Evolutionary conservation across 2,888 invertebrate genomes (phyloP), one percentile per base, ranked within the genome.

Genomic region (Carterocephalus palaemon): DNA sequence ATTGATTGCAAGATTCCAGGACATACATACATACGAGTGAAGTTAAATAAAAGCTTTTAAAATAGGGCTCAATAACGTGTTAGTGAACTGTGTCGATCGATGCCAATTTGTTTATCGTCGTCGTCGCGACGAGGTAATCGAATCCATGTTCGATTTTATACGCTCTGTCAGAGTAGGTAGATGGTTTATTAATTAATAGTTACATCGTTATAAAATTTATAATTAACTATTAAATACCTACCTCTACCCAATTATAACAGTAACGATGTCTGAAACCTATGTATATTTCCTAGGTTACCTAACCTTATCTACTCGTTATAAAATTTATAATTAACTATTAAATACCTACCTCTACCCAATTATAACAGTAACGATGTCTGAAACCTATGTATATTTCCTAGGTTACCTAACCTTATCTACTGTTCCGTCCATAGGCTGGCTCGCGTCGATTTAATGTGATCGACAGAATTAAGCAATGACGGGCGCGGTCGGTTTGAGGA

Each of bases 141-240:
- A 34, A 42, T 42, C 26, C 34, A 15, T 15, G 12, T 42, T 28
- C 42, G 34, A 42, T 42, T 42, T 34, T 34, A 42, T 34, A 42
- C 34, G 19, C 19, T 19, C n/a, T 17, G 8, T 8, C n/a, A n/a
- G n/a, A n/a, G 20, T 19, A 34, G 20, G 5, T 22, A 12, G 7
- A 13, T 28, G 3, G 20, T 42, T 19, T 10, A 26, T 7, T n/a
- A n/a, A n/a, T n/a, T n/a, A n/a, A n/a, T n/a, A n/a, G n/a, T n/a
- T n/a, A n/a, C n/a, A n/a, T n/a, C n/a, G 3, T 4, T 3, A 19
- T 19, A 19, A 19, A 19, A 19, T 19, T 19, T 19, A 19, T 19
- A 19, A 19, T 19, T 4, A 3, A 4, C 6, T 4, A 4, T 6
- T 19, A 19, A 19, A 6, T 19, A 19, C 3, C 6, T 6, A 19